phyloP scores from a whole-genome alignment of 2,113 vertebrate genomes.

The pig (Sus scrofa) region DNA sequence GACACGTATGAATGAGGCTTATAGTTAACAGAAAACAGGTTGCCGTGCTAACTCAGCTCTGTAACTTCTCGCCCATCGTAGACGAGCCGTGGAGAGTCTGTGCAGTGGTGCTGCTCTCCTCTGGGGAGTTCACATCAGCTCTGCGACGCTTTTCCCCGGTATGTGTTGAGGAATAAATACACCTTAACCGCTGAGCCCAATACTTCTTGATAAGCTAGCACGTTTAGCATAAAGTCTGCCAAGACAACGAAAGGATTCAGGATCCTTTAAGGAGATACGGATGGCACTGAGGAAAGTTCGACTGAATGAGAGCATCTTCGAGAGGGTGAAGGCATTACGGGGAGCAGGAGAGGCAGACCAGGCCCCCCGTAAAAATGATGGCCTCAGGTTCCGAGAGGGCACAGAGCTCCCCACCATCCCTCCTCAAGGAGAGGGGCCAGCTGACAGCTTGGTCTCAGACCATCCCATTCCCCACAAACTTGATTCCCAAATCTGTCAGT shows the following conservation, averaged over 20 bases:
- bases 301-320: not conserved
- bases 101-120: not conserved
- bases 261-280: not conserved
- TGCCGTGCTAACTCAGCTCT: not conserved
- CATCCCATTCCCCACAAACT: not conserved
- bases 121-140: not conserved
- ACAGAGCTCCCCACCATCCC: not conserved
- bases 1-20: not conserved
- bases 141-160: not conserved
- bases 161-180: not conserved
- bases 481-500: not conserved
- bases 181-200: not conserved
- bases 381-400: not conserved
- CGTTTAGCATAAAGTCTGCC: not conserved
- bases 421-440: not conserved
- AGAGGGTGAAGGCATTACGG: not conserved
- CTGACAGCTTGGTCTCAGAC: not conserved
- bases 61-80: not conserved
- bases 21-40: not conserved
- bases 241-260: not conserved
- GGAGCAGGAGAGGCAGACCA: not conserved
- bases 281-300: not conserved
- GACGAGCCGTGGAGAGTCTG: accelerated
- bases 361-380: too few relatives aligned
- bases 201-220: not conserved